These are phyloP conservation scores for Cerceris rybyensis DNA, from an alignment of 2,888 invertebrate genomes.

Conservation along the genomic window DNA sequence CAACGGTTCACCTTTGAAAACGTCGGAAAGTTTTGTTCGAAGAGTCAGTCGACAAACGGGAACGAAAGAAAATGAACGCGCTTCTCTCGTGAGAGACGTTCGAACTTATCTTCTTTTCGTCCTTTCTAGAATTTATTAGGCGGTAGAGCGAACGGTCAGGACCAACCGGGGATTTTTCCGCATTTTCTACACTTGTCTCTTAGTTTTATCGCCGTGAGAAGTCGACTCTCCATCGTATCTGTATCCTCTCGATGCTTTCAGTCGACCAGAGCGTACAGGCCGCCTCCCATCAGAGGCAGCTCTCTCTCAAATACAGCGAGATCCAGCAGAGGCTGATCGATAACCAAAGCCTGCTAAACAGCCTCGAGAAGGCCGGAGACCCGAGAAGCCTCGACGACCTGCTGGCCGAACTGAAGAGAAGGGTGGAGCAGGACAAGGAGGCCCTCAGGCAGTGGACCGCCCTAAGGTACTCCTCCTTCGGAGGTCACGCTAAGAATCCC, in stretches of 20 bases:
- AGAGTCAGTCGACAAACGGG: too few relatives aligned
- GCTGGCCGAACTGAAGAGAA: constrained; percentile 87
- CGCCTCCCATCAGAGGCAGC: constrained; percentile 93
- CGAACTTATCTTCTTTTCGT: too few relatives aligned
- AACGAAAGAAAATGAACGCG: too few relatives aligned
- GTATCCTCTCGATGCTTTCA: constrained; percentile 39
- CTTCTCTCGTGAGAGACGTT: too few relatives aligned
- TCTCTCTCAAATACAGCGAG: constrained; percentile 92
- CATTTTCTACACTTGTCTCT: too few relatives aligned
- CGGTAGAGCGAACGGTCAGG: too few relatives aligned
- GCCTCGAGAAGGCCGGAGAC: constrained; percentile 86
- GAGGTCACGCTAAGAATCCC: constrained; percentile 70
- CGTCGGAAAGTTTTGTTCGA: too few relatives aligned
- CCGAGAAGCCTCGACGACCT: constrained; percentile 89
- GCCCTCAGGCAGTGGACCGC: constrained; percentile 88
- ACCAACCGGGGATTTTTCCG: too few relatives aligned
- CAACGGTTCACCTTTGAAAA: too few relatives aligned
- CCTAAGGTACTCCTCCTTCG: constrained; percentile 80
- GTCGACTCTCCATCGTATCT: too few relatives aligned
- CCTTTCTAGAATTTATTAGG: too few relatives aligned
- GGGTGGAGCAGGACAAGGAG: constrained; percentile 96
- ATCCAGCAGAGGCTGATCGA: constrained; percentile 95
- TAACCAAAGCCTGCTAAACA: constrained; percentile 94
- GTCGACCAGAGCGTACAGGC: constrained; percentile 77
- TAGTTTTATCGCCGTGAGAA: too few relatives aligned